Evolutionary conservation across 2,113 vertebrate species (phyloP).

Genomic region (Coptodon bakossiorum): DNA sequence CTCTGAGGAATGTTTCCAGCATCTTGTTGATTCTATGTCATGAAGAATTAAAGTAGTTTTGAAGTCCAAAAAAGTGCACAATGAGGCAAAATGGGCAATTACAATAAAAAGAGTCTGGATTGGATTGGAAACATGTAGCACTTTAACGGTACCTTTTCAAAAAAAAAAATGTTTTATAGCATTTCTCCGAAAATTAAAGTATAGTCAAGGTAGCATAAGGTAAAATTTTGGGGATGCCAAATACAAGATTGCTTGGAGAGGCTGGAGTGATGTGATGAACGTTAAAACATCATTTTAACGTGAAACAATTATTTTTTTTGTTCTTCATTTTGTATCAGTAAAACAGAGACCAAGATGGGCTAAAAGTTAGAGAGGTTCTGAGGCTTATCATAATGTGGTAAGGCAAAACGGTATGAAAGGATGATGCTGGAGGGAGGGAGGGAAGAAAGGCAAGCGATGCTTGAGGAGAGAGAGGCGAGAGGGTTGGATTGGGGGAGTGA

Average conservation of each 20-base stretch:
- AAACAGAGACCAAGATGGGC: background rate
- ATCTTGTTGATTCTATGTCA: background rate
- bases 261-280: slow-evolving; percentile 22
- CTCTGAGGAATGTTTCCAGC: background rate
- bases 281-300: slow-evolving; percentile 41
- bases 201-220: background rate
- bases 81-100: background rate
- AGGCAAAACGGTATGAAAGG: slow-evolving; percentile 3
- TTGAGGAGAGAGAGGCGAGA: background rate
- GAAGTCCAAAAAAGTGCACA: background rate
- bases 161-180: background rate
- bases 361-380: background rate
- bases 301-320: background rate
- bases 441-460: background rate
- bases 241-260: background rate
- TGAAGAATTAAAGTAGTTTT: background rate
- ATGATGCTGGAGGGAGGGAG: background rate
- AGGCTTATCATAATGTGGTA: background rate
- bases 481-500: background rate
- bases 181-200: background rate
- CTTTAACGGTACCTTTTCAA: background rate
- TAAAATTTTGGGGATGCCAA: background rate
- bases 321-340: background rate
- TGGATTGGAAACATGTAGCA: background rate
- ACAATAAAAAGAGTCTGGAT: background rate